These are phyloP conservation scores for Eupithecia subumbrata DNA, from an alignment of 2,888 invertebrate species.

Conservation along the genomic window DNA sequence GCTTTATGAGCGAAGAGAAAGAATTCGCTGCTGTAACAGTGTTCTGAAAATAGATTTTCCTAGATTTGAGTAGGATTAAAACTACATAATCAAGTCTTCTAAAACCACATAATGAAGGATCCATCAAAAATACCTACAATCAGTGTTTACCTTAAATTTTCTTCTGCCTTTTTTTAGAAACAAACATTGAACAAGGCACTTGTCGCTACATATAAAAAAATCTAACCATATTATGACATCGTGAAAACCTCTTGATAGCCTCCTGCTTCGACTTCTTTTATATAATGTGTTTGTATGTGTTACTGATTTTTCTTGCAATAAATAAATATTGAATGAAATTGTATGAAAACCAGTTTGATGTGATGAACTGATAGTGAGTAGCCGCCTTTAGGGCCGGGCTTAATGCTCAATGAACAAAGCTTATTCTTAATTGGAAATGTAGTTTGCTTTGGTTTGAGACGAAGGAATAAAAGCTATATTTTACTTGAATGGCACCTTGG, in stretches of 20 bases:
- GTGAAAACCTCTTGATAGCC: no score
- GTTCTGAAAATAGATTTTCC: background rate
- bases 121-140: background rate
- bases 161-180: background rate
- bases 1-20: background rate
- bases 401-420: constrained; percentile 18
- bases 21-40: background rate
- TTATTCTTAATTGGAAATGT: constrained; percentile 24
- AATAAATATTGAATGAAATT: no score
- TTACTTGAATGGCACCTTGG: background rate
- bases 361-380: background rate
- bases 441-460: constrained; percentile 15
- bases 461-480: background rate
- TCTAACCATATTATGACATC: no score
- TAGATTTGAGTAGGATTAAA: background rate
- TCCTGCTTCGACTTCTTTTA: no score
- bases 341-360: background rate
- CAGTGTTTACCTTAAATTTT: background rate
- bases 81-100: background rate
- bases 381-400: background rate
- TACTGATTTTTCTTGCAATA: no score
- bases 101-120: background rate
- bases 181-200: background rate
- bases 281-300: no score
- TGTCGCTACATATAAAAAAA: background rate